Base-by-base conservation (phyloP, 2,113 vertebrate genomes). In the Fulmarus glacialis region DNA sequence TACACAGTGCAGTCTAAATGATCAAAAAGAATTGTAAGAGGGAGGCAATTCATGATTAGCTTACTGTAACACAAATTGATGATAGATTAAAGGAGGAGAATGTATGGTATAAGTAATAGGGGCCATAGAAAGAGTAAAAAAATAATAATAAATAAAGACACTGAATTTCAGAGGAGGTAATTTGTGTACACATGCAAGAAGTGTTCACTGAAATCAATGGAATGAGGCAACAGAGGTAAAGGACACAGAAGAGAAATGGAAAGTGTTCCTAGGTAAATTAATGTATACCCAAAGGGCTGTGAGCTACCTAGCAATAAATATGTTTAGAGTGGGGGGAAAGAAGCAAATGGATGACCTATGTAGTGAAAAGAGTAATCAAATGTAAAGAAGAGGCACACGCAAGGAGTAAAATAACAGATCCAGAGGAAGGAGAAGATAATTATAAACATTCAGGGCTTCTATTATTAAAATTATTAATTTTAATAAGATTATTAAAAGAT, bases 201-300 rank as follows among this genome's bases (percentile, higher is more conserved):
- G 30, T 86, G 91, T 71, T 97, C 66, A 85, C 50, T 90, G 85
- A 93, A 95, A 92, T 96, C 95, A 97, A 90, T 77, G 71, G 91
- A 97, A 94, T 13, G 34, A 96, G 62, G 83, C 73, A 91, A 92
- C 27, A 56, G 70, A 82, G 89, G 92, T 93, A 95, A 96, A 97
- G 95, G 95, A 97, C 84, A 96, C 32, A 67, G 50, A 34, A 23
- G 45, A 94, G 89, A 92, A 77, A 72, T 36, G 60, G 72, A 87
- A 97, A 90, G 64, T 45, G 72, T 85, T 97, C 71, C 64, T 68
- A 40, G 80, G 77, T 94, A 97, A 95, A 97, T 94, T 90, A 95
- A 96, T 92, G 20, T 62, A 84, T 58, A 78, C 93, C 85, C 67
- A 87, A 93, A 93, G 45, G 92, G 82, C 68, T 96, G 56, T 81